These are phyloP conservation scores for Diabrotica virgifera DNA, from an alignment of 1,140 invertebrate genomes.

Conservation along the genomic window DNA sequence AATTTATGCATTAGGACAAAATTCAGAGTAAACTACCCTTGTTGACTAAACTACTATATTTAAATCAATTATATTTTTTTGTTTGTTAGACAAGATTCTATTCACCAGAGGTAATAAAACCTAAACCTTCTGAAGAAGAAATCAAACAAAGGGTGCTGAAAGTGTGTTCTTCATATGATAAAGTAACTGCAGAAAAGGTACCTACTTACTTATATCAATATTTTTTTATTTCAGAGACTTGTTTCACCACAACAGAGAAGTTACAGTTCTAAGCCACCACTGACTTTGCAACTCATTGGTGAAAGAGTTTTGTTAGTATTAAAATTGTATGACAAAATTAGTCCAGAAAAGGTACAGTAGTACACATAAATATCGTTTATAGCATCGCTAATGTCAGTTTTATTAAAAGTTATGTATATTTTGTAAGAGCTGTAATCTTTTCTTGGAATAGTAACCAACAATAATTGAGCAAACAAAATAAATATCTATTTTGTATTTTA, in stretches of 20 bases:
- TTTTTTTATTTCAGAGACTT: conserved; percentile 64
- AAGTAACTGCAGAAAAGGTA: conserved; percentile 77
- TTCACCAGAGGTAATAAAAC: conserved; percentile 40
- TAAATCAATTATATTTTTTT: conserved; percentile 4
- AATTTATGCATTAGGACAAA: no score
- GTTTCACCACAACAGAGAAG: conserved; percentile 57
- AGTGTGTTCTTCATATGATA: conserved; percentile 76
- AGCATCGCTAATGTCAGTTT: background rate
- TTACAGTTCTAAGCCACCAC: conserved; percentile 70
- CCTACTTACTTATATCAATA: conserved; percentile 44
- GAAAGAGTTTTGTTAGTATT: conserved; percentile 89
- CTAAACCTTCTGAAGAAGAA: conserved; percentile 53
- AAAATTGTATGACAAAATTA: conserved; percentile 95
- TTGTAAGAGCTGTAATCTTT: no score
- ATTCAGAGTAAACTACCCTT: background rate
- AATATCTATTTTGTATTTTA: no score
- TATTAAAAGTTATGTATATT: no score
- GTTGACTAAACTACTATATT: background rate
- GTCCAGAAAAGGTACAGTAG: conserved; percentile 80
- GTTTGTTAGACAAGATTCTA: conserved; percentile 38
- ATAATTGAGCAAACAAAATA: no score
- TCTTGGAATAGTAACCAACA: no score
- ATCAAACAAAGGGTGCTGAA: conserved; percentile 72
- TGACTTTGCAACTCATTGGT: conserved; percentile 77
- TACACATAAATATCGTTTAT: background rate